phyloP scores from a whole-genome alignment of 2,113 vertebrate species.

The Paraplagusia blochii region DNA sequence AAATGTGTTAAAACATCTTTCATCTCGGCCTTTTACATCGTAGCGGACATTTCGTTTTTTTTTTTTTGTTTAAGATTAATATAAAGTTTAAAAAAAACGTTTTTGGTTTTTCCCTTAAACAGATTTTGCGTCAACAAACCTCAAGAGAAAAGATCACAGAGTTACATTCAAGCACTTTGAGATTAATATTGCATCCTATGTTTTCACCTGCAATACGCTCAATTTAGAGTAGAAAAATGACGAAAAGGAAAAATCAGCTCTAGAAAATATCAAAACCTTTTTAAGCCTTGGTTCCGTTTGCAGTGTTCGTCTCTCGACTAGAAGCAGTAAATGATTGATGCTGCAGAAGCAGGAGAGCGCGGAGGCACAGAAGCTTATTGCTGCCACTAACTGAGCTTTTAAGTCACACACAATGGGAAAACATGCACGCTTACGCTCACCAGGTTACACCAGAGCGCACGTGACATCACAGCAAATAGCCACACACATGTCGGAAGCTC shows the following conservation, averaged over 20 bases:
- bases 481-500: no score
- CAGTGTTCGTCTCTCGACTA: neutral
- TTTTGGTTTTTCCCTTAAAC: conserved; percentile 22
- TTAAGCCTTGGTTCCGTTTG: no score
- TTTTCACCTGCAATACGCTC: conserved; percentile 22
- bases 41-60: neutral
- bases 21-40: conserved; percentile 53
- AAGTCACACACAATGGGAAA: no score
- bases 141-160: conserved; percentile 36
- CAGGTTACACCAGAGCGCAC: no score
- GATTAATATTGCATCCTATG: conserved; percentile 52
- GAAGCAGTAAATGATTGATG: conserved; percentile 33
- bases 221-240: conserved; percentile 21
- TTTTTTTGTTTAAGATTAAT: no score
- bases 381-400: conserved; percentile 30
- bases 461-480: no score
- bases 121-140: neutral
- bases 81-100: neutral
- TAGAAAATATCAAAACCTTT: no score
- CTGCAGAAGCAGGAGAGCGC: conserved; percentile 18
- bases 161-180: conserved; percentile 56
- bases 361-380: conserved; percentile 65
- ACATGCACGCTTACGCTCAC: no score
- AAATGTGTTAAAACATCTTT: conserved; percentile 47
- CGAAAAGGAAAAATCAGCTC: neutral